A percentile compares a stretch with the other conserved stretches of the same genome.
Conservation (phyloP, 2,888 invertebrate genomes). For the Eristalinus aeneus region DNA sequence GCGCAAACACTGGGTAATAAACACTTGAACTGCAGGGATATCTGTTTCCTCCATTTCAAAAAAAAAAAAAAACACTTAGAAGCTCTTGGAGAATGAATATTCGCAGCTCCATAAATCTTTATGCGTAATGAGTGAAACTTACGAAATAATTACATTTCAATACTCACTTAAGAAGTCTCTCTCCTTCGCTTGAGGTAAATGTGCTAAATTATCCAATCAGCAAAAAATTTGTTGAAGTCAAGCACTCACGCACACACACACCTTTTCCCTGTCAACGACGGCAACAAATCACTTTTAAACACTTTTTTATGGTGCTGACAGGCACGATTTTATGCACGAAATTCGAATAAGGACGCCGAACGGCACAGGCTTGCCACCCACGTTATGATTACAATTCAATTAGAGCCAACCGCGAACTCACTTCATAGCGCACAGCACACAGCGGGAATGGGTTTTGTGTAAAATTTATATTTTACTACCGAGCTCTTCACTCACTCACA, state of each 20-base stretch:
- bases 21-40: neutral
- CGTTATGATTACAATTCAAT: conserved; percentile 12
- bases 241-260: neutral
- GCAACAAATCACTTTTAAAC: neutral
- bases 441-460: neutral
- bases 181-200: neutral
- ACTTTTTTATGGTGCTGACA: conserved; percentile 16
- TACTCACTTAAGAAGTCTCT: neutral
- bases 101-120: neutral
- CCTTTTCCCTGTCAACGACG: neutral
- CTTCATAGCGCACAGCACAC: conserved; percentile 1
- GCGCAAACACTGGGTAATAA: neutral
- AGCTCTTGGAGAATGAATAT: too few relatives aligned
- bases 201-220: conserved; percentile 29
- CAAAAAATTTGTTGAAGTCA: neutral
- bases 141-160: too few relatives aligned
- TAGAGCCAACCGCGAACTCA: neutral
- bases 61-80: neutral
- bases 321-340: conserved; percentile 10
- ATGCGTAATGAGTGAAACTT: neutral
- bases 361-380: neutral
- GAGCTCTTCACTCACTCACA: neutral
- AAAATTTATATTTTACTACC: neutral
- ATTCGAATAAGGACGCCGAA: neutral
- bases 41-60: too few relatives aligned